phyloP scores from a whole-genome alignment of 2,113 vertebrate species.

The Butastur rufipennis region DNA sequence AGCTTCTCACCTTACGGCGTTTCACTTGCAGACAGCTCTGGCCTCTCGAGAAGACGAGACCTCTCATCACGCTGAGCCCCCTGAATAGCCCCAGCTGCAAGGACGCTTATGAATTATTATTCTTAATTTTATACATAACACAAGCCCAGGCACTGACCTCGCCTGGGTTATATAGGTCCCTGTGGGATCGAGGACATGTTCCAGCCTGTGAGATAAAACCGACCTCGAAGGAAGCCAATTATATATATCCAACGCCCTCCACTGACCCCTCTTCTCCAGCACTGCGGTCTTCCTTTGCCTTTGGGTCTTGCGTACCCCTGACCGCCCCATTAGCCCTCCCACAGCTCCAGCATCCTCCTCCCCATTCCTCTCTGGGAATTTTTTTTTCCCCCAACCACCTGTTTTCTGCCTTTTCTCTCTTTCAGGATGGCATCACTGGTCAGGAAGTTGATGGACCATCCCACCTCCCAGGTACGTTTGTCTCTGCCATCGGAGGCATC shows the following conservation, averaged over 20 bases:
- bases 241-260: not conserved
- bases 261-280: not conserved
- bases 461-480: not conserved
- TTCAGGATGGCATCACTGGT: not conserved
- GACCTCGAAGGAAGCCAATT: not conserved
- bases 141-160: not conserved
- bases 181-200: not conserved
- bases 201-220: not conserved
- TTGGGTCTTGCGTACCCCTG: not conserved
- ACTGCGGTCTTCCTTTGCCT: not conserved
- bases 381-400: not conserved
- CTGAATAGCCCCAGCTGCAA: not conserved
- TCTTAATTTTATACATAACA: not conserved
- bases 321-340: not conserved
- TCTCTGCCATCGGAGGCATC: not conserved
- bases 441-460: not conserved
- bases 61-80: not conserved
- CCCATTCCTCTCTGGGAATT: not conserved
- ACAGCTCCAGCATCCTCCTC: not conserved
- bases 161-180: not conserved
- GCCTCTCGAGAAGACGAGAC: not conserved
- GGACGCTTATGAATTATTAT: not conserved
- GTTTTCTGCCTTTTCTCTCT: not conserved
- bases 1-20: fast-evolving
- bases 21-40: not conserved